These are phyloP conservation scores for Adoxophyes honmai DNA, from an alignment of 1,140 invertebrate species.

Conservation along the genomic window DNA sequence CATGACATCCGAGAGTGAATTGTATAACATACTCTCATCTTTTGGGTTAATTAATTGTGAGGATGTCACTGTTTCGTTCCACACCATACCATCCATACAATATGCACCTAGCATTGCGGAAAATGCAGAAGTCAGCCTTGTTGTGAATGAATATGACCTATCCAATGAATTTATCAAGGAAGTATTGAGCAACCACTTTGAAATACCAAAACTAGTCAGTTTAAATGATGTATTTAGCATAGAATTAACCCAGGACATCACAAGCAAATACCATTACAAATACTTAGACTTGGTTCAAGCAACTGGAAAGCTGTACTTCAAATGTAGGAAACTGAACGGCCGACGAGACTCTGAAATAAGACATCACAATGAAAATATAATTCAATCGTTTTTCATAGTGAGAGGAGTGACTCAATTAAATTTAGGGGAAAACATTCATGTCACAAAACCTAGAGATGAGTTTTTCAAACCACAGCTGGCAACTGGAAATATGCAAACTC, in stretches of 20 bases:
- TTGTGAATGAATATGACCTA: slow-evolving; percentile 62
- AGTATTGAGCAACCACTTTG: slow-evolving; percentile 67
- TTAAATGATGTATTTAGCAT: slow-evolving; percentile 66
- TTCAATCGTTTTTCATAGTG: slow-evolving; percentile 60
- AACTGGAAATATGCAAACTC: slow-evolving; percentile 19
- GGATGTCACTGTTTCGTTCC: slow-evolving; percentile 45
- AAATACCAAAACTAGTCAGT: slow-evolving; percentile 61
- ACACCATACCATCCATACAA: slow-evolving; percentile 53
- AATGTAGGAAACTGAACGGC: slow-evolving; percentile 53
- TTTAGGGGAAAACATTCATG: slow-evolving; percentile 62
- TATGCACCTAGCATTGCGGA: slow-evolving; percentile 60
- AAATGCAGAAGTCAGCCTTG: slow-evolving; percentile 50
- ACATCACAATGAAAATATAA: slow-evolving; percentile 29
- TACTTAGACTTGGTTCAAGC: slow-evolving; percentile 64
- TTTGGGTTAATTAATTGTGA: slow-evolving; percentile 39
- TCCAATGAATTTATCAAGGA: slow-evolving; percentile 68
- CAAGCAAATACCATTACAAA: slow-evolving; percentile 62
- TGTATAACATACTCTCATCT: slow-evolving; percentile 44
- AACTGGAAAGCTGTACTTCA: slow-evolving; percentile 57
- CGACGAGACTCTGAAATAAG: neutral
- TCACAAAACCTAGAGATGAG: slow-evolving; percentile 57
- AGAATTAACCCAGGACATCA: slow-evolving; percentile 52
- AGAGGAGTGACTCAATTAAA: slow-evolving; percentile 66
- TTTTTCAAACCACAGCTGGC: slow-evolving; percentile 32
- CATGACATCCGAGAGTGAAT: slow-evolving; percentile 55